A percentile compares a stretch with the other conserved stretches of the same genome.
Conservation (phyloP, 2,888 invertebrate species). For the Drosophila kuntzei region DNA sequence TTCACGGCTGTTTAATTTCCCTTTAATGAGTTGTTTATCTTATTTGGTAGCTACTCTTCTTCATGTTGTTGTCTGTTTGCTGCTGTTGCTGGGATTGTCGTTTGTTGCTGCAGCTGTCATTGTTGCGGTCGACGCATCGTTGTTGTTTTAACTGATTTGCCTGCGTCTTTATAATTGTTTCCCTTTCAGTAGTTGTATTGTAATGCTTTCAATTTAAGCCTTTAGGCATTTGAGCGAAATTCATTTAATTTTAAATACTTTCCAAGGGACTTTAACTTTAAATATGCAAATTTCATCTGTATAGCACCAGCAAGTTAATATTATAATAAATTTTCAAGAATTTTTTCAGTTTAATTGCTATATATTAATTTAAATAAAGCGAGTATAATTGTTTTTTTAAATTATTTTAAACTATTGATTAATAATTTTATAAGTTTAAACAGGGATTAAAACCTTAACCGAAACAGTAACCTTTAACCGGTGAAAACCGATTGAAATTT, state of each 20-base stretch:
- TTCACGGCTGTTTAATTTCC: slow-evolving; percentile 75
- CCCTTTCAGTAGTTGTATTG: slow-evolving; percentile 24
- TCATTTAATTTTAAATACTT: slow-evolving; percentile 6
- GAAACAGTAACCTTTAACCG: too few relatives aligned
- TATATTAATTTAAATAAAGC: not conserved
- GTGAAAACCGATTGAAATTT: too few relatives aligned
- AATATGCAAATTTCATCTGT: slow-evolving; percentile 1
- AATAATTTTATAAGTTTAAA: too few relatives aligned
- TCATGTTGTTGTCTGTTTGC: slow-evolving; percentile 1
- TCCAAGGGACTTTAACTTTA: not conserved
- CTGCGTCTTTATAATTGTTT: slow-evolving; percentile 23
- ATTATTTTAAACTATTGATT: too few relatives aligned
- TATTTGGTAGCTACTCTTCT: slow-evolving; percentile 17
- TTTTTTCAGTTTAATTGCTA: not conserved
- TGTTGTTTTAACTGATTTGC: slow-evolving; percentile 50
- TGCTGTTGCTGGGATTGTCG: slow-evolving; percentile 29
- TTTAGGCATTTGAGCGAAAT: slow-evolving; percentile 7
- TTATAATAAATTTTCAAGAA: too few relatives aligned
- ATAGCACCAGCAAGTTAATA: not conserved
- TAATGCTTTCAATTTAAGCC: slow-evolving; percentile 3
- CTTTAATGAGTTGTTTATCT: slow-evolving; percentile 72
- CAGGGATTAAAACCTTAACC: too few relatives aligned
- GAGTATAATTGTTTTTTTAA: too few relatives aligned
- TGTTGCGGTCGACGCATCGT: slow-evolving; percentile 37
- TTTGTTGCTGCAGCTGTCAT: slow-evolving; percentile 33